phyloP scores from a whole-genome alignment of 2,113 vertebrate genomes.

The Amia ocellicauda region DNA sequence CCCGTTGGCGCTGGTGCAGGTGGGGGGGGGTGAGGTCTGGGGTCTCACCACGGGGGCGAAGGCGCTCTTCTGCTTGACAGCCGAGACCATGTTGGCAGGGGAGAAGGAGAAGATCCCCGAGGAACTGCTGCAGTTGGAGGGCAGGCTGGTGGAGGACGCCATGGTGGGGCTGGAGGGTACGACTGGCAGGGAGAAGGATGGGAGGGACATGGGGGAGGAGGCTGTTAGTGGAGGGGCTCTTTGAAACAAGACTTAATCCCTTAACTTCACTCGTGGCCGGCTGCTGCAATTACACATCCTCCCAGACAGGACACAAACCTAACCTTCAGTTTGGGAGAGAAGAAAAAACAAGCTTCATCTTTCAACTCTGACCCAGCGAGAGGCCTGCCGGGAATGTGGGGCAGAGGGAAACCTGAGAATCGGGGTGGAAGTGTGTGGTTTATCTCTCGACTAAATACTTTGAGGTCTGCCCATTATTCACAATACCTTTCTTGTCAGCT shows the following conservation, averaged over 20 bases:
- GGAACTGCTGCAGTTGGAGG: constrained; percentile 95
- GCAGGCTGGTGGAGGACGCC: constrained; percentile 93
- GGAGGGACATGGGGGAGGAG: constrained; percentile 29
- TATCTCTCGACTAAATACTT: not conserved
- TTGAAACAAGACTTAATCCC: not conserved
- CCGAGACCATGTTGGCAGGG: constrained; percentile 97
- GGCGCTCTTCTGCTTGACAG: constrained; percentile 97
- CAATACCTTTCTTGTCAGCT: too few species aligned
- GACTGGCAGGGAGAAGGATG: constrained; percentile 61
- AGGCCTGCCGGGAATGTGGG: not conserved
- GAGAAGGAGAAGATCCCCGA: constrained; percentile 98
- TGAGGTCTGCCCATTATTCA: not conserved
- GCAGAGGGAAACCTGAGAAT: too few species aligned
- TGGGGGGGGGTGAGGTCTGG: constrained; percentile 90
- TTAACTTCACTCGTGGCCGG: too few species aligned
- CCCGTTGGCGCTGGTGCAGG: constrained; percentile 93
- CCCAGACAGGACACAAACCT: not conserved
- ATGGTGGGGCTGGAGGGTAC: constrained; percentile 93
- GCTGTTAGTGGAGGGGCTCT: not conserved
- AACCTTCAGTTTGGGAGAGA: too few species aligned
- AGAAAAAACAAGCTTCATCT: too few species aligned
- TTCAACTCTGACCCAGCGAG: too few species aligned
- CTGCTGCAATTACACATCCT: too few species aligned
- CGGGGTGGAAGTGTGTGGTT: too few species aligned
- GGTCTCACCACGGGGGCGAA: constrained; percentile 96